Evolutionary conservation across 2,888 invertebrate species (phyloP).

Genomic region (Hanleya hanleyi): DNA sequence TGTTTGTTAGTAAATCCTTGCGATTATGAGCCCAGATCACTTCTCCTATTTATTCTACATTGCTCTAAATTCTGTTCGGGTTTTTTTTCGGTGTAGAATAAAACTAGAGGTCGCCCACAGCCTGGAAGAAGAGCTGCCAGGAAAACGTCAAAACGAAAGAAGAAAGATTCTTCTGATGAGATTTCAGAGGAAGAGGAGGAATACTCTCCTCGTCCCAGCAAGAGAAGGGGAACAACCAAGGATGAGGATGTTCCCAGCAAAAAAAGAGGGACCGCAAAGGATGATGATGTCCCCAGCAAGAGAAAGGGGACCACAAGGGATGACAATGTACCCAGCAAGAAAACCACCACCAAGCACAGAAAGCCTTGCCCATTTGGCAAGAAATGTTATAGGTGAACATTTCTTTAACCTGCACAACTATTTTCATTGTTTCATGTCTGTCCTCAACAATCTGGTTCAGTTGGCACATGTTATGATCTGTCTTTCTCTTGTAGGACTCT

Average conservation of each 20-base stretch:
- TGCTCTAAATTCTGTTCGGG: no score
- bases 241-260: conserved; percentile 18
- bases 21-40: no score
- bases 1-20: no score
- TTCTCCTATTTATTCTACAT: no score
- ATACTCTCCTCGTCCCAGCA: conserved; percentile 58
- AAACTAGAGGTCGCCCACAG: not conserved
- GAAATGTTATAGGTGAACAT: conserved; percentile 63
- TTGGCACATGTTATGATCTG: no score
- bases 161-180: conserved; percentile 48
- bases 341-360: conserved; percentile 27
- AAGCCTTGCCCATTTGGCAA: conserved; percentile 57
- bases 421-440: no score
- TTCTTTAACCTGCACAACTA: not conserved
- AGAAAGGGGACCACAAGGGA: conserved; percentile 47
- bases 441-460: no score
- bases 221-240: conserved; percentile 49
- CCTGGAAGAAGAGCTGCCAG: not conserved
- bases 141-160: conserved; percentile 29
- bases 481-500: no score
- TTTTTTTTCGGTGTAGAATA: no score
- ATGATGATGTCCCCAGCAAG: conserved; percentile 43
- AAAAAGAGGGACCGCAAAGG: conserved; percentile 47
- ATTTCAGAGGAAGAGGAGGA: conserved; percentile 49
- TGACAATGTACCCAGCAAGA: conserved; percentile 16